These are phyloP conservation scores for Zaprionus capensis DNA, from an alignment of 1,140 invertebrate genomes.

Conservation along the genomic window DNA sequence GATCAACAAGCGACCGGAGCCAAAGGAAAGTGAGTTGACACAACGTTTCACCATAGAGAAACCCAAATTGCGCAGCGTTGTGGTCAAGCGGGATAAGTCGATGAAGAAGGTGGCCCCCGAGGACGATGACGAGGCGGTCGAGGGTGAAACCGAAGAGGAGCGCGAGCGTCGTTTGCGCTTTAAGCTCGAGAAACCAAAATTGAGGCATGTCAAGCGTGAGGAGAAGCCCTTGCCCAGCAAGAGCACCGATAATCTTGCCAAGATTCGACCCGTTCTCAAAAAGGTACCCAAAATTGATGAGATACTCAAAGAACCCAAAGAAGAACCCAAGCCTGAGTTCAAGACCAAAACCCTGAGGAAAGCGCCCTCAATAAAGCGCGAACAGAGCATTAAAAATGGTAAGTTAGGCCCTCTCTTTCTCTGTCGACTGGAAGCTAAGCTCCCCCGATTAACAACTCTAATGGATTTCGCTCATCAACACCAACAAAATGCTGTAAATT, in stretches of 20 bases:
- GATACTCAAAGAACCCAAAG: slow-evolving; percentile 81
- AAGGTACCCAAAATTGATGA: slow-evolving; percentile 81
- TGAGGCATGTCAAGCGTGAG: slow-evolving; percentile 80
- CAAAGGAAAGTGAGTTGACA: slow-evolving; percentile 77
- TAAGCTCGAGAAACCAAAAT: slow-evolving; percentile 79
- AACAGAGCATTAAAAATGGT: slow-evolving; percentile 78
- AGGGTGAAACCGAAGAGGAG: slow-evolving; percentile 80
- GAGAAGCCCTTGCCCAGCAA: slow-evolving; percentile 81
- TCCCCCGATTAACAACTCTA: slow-evolving; percentile 73
- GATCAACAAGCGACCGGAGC: slow-evolving; percentile 67
- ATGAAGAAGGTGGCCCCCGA: slow-evolving; percentile 76
- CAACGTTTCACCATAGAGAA: slow-evolving; percentile 81
- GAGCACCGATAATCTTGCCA: slow-evolving; percentile 75
- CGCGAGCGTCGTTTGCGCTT: slow-evolving; percentile 72
- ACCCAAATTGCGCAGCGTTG: slow-evolving; percentile 78
- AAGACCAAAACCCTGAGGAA: slow-evolving; percentile 82
- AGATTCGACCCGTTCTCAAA: slow-evolving; percentile 78
- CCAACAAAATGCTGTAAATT: slow-evolving; percentile 65
- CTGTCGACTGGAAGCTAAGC: slow-evolving; percentile 42
- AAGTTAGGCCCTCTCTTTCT: slow-evolving; percentile 52
- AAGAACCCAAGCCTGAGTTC: slow-evolving; percentile 82
- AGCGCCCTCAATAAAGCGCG: slow-evolving; percentile 78
- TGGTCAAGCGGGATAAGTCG: slow-evolving; percentile 80
- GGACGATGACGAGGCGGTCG: slow-evolving; percentile 74
- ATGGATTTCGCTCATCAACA: slow-evolving; percentile 57